Conservation (phyloP, 1,140 invertebrate species). For the Drosophila pandora region DNA sequence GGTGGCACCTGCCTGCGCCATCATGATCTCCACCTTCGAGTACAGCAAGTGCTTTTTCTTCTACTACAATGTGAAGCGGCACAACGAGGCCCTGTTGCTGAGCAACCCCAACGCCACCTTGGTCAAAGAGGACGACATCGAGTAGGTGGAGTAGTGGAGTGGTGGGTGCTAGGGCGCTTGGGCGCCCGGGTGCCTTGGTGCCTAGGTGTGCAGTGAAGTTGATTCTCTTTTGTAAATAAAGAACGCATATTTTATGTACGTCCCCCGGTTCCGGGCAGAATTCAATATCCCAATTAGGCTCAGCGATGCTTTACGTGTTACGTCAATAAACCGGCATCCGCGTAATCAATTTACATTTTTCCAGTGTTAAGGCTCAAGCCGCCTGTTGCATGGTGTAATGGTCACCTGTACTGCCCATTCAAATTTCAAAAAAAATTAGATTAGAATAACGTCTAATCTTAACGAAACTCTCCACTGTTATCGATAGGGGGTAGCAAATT, state of each 20-base stretch:
- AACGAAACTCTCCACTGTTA: too few species aligned
- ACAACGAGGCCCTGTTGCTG: constrained; percentile 73
- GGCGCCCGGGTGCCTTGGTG: background rate
- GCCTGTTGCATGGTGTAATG: too few species aligned
- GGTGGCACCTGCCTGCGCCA: constrained; percentile 98
- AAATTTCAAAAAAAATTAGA: too few species aligned
- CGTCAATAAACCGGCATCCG: constrained; percentile 11
- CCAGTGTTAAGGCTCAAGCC: constrained; percentile 9
- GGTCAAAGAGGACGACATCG: constrained; percentile 45
- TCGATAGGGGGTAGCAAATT: too few species aligned
- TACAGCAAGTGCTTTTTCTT: constrained; percentile 95
- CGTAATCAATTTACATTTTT: constrained; percentile 50
- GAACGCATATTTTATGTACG: constrained; percentile 33
- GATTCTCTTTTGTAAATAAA: constrained; percentile 33
- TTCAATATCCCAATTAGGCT: constrained; percentile 42
- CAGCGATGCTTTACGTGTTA: constrained; percentile 12
- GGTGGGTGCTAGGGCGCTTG: background rate
- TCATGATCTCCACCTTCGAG: constrained; percentile 98
- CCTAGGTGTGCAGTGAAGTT: background rate
- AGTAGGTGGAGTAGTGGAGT: constrained; percentile 5
- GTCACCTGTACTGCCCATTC: too few species aligned
- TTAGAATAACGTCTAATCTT: too few species aligned
- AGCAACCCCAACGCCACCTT: constrained; percentile 42
- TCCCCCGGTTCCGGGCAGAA: background rate
- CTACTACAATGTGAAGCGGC: constrained; percentile 85